Base-by-base conservation (phyloP, 2,888 invertebrate species). In the Apoderus coryli region DNA sequence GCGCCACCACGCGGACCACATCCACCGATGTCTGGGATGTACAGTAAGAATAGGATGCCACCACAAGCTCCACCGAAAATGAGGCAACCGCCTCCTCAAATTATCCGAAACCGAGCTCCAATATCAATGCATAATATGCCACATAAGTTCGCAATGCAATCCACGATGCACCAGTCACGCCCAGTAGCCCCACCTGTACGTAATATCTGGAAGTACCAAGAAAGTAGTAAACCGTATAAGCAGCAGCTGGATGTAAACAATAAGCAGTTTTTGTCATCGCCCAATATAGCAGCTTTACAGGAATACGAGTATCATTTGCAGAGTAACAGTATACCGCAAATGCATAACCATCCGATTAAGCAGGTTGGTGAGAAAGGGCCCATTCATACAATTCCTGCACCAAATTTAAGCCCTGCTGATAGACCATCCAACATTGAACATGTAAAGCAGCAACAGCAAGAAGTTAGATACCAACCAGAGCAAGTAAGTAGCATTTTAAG, bases 381-480 rank as follows among this genome's bases (percentile, higher is more conserved):
- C 2, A 84, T 85, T 50, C 82, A 82, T 57, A 82, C 84, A 6
- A 81, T 85, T 41, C 82, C 82, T 48, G 84, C 85, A 13, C 85
- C 85, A 5, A 82, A 84, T 61, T 62, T 85, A 28, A 74, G 75
- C 41, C 64, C 69, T 4, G 67, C 71, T 2, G 73, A 74, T 50
- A 73, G 69, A 45, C 73, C 74, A 0, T 65, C 64, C 31, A 40
- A 49, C 10, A 39, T 42, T 10, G 35, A 40, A 19, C 32, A 39
- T 10, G 35, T 34, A 11, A 29, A 37, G 5, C 25, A 19, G 10
- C 27, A 25, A 3, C 34, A 35, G 14, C 36, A 34, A 24, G 35
- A 39, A 4, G 27, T 33, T 7, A 29, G 29, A 4, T 31, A 28
- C 12, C 39, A 33, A 11, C 37, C 39, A 14, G 32, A 32, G 19